Percentiles rank a stretch among this genome's conserved stretches.
Evolutionary conservation across 2,888 invertebrate genomes (phyloP).

Genomic region (Oxycera nigricornis): DNA sequence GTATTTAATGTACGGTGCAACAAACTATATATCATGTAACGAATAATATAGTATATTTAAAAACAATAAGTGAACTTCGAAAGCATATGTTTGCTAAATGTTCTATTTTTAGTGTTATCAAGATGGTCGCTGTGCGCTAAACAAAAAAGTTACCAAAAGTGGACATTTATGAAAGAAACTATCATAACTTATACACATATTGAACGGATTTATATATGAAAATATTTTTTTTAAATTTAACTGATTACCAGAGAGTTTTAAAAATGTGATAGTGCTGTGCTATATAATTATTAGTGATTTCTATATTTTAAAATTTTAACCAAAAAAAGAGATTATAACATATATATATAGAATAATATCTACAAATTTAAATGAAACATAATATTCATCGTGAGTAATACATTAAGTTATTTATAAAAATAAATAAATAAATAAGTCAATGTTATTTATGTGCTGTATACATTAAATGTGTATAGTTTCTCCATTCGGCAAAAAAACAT

Average conservation of each 20-base stretch:
- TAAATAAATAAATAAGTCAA: conserved; percentile 14
- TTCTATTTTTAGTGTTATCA: not conserved
- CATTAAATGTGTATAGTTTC: not conserved
- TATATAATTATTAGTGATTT: conserved; percentile 47
- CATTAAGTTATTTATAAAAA: not conserved
- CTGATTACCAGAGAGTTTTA: conserved; percentile 43
- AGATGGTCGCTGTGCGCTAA: not conserved
- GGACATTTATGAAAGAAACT: not conserved
- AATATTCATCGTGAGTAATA: conserved; percentile 3
- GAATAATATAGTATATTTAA: too few relatives aligned
- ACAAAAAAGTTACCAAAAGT: conserved; percentile 17
- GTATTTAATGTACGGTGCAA: conserved; percentile 32
- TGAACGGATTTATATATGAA: conserved; percentile 22
- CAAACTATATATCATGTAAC: too few relatives aligned
- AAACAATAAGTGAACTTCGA: too few relatives aligned
- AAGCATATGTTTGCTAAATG: too few relatives aligned
- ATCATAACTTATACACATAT: conserved; percentile 8
- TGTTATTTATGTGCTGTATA: conserved; percentile 4
- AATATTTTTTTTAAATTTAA: conserved; percentile 35
- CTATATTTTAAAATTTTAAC: conserved; percentile 28
- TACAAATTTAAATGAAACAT: not conserved
- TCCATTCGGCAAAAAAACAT: not conserved
- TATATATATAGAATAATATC: conserved; percentile 1
- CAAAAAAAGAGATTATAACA: conserved; percentile 23
- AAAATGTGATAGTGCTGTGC: conserved; percentile 51